Conservation (phyloP, 2,113 vertebrate species). For the Pungitius pungitius region DNA sequence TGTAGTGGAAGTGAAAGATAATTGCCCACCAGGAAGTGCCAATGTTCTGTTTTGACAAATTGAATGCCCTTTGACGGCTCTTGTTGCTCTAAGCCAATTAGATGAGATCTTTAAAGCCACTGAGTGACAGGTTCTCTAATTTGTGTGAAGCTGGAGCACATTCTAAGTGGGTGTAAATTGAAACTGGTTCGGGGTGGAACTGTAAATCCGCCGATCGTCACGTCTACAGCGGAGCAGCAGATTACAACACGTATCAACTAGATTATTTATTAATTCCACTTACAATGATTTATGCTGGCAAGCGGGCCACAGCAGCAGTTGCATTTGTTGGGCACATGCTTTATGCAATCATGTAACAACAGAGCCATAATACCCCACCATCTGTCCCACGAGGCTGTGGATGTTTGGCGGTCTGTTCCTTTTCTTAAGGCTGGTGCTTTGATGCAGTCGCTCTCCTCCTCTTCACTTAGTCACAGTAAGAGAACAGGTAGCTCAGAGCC, state of each 20-base stretch:
- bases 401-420: constrained; percentile 58
- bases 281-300: constrained; percentile 64
- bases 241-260: constrained; percentile 59
- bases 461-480: background rate
- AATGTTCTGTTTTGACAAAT: constrained; percentile 40
- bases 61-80: constrained; percentile 25
- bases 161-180: constrained; percentile 10
- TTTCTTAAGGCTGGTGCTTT: constrained; percentile 48
- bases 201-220: background rate
- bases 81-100: constrained; percentile 51
- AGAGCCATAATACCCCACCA: constrained; percentile 73
- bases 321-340: constrained; percentile 77
- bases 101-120: constrained; percentile 32
- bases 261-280: constrained; percentile 69
- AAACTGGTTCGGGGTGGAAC: background rate
- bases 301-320: constrained; percentile 55
- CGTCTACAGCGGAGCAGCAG: constrained; percentile 20
- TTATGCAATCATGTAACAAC: constrained; percentile 73
- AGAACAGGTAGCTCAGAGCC: background rate
- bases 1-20: constrained; percentile 34
- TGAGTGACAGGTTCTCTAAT: constrained; percentile 37
- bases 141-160: constrained; percentile 2
- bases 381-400: constrained; percentile 73
- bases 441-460: background rate
- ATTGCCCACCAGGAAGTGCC: constrained; percentile 23